phyloP scores from a whole-genome alignment of 2,888 invertebrate species.

The Globia sparganii region DNA sequence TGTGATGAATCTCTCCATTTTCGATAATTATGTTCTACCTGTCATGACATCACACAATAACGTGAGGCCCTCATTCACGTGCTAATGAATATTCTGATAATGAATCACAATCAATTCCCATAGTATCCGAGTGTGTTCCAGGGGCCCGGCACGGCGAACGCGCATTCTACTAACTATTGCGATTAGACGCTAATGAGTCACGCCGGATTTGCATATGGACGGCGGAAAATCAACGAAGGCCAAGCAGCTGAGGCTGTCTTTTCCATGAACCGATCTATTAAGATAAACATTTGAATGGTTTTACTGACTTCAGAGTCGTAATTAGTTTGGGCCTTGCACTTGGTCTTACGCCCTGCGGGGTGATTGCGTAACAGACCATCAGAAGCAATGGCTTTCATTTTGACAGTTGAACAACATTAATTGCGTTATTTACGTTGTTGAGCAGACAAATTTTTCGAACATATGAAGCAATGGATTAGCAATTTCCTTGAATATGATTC shows the following conservation, averaged over 20 bases:
- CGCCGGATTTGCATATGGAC: conserved; percentile 77
- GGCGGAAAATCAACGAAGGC: conserved; percentile 75
- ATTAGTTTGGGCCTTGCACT: conserved; percentile 38
- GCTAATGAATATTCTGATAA: conserved; percentile 62
- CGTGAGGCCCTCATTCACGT: conserved; percentile 45
- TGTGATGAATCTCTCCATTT: background rate
- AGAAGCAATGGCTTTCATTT: no score
- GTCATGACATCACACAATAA: conserved; percentile 45
- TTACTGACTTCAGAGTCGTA: conserved; percentile 42
- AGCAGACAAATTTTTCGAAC: no score
- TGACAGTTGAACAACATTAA: no score
- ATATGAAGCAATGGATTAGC: no score
- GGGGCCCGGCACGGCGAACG: conserved; percentile 68
- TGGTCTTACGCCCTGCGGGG: background rate
- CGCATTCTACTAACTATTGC: conserved; percentile 71
- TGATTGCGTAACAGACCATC: no score
- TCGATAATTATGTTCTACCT: background rate
- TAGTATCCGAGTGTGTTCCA: conserved; percentile 63
- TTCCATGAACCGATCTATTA: conserved; percentile 68
- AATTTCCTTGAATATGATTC: no score
- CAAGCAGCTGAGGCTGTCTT: conserved; percentile 64
- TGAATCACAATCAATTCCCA: conserved; percentile 64
- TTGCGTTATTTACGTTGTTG: no score
- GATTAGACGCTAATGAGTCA: conserved; percentile 79
- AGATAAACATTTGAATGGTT: conserved; percentile 4